These are phyloP conservation scores for Cnemophilus loriae DNA, from an alignment of 2,113 vertebrate genomes.

Conservation along the genomic window DNA sequence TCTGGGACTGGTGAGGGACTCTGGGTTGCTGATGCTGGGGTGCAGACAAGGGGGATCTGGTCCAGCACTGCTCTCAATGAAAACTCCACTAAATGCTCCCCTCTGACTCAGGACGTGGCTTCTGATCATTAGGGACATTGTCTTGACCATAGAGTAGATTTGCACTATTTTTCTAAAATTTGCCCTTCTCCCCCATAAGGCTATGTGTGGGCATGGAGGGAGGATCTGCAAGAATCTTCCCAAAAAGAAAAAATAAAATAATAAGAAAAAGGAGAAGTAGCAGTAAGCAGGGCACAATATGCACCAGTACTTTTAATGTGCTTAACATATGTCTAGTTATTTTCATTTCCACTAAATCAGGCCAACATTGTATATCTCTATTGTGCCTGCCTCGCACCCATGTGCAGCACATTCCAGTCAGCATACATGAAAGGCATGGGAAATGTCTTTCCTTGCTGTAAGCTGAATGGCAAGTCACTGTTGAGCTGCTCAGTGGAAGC, in stretches of 20 bases:
- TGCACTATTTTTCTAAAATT: not conserved
- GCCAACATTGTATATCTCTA: not conserved
- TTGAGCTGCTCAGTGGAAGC: not conserved
- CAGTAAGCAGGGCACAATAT: not conserved
- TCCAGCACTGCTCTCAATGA: not conserved
- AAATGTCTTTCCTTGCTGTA: not conserved
- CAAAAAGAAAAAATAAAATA: too few species aligned
- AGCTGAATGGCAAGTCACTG: not conserved
- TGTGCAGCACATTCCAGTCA: not conserved
- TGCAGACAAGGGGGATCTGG: not conserved
- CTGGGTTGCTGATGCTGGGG: not conserved
- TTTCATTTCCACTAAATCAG: not conserved
- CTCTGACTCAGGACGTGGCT: not conserved
- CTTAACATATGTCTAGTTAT: slow-evolving; percentile 22
- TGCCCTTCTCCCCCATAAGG: not conserved
- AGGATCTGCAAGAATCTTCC: not conserved
- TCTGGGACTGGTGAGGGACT: not conserved
- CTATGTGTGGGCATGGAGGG: not conserved
- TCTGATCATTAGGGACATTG: not conserved
- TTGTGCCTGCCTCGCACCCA: not conserved
- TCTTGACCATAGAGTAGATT: not conserved
- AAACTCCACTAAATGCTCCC: not conserved
- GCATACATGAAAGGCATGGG: not conserved
- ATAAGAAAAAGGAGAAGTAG: not conserved
- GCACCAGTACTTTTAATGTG: not conserved